Percentiles rank a stretch among this genome's conserved stretches.
Evolutionary conservation across 35 echinoderm and acorn worm species (phyloP).

Genomic region (Strongylocentrotus purpuratus): DNA sequence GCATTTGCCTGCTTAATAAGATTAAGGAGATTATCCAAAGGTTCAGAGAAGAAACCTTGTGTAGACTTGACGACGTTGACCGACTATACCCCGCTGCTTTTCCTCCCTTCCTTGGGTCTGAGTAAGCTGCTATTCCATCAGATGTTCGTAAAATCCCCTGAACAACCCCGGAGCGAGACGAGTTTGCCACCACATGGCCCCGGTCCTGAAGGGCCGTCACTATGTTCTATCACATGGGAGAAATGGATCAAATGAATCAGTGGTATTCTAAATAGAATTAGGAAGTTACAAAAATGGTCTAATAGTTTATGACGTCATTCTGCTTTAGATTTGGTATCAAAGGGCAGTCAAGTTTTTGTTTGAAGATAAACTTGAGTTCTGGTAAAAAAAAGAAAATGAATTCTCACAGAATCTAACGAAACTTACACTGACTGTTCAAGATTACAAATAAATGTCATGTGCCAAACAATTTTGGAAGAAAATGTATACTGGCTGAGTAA

Average conservation of each 20-base stretch:
- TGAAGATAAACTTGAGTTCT: too few species aligned
- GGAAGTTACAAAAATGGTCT: too few species aligned
- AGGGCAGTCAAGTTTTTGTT: neutral
- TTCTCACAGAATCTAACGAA: too few species aligned
- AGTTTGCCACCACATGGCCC: neutral
- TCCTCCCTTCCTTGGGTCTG: constrained; percentile 38
- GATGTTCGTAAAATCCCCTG: neutral
- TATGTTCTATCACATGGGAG: neutral
- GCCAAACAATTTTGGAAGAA: too few species aligned
- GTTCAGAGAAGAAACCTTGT: neutral
- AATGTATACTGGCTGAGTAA: too few species aligned
- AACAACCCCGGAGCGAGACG: neutral
- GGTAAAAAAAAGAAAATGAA: neutral
- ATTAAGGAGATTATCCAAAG: neutral
- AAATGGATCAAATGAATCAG: neutral
- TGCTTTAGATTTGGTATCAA: too few species aligned
- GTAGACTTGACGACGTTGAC: neutral
- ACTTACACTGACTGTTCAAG: too few species aligned
- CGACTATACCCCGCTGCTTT: neutral
- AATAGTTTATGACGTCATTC: too few species aligned
- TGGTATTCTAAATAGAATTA: neutral
- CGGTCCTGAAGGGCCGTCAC: neutral
- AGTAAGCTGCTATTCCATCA: constrained; percentile 32
- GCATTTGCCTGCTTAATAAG: too few species aligned
- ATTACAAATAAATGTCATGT: too few species aligned